phyloP scores from a whole-genome alignment of 2,113 vertebrate genomes.

The Bungarus multicinctus region DNA sequence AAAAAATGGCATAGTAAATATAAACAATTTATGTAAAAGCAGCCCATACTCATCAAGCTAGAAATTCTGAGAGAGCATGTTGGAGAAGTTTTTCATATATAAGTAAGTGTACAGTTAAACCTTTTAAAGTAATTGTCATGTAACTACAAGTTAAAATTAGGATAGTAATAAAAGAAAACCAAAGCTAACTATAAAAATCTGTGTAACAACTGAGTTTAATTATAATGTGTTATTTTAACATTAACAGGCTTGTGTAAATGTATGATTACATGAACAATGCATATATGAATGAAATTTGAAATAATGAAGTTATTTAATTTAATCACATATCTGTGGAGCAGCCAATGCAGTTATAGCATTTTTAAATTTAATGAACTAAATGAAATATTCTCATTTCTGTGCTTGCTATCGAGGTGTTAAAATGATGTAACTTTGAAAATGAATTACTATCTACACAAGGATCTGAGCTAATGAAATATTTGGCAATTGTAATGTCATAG shows the following conservation, averaged over 20 bases:
- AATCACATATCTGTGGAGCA: background rate
- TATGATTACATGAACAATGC: background rate
- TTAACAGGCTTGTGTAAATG: background rate
- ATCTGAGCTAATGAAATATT: background rate
- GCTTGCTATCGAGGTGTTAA: background rate
- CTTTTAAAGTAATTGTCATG: background rate
- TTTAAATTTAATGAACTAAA: background rate
- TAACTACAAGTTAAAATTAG: background rate
- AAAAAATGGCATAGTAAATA: background rate
- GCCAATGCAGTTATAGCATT: background rate
- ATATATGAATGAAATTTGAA: background rate
- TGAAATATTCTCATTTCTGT: background rate
- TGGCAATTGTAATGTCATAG: background rate
- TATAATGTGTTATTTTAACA: background rate
- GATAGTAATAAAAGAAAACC: background rate
- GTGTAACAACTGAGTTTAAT: background rate
- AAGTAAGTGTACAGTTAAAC: background rate
- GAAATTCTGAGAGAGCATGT: background rate
- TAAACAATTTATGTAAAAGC: background rate
- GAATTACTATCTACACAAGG: background rate
- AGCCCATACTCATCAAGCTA: background rate
- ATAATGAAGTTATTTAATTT: background rate
- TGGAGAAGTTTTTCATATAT: background rate
- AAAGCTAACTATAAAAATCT: background rate
- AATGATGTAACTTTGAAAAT: background rate